These are phyloP conservation scores for Branchinecta lynchi DNA, from an alignment of 1,140 invertebrate genomes.

Conservation along the genomic window DNA sequence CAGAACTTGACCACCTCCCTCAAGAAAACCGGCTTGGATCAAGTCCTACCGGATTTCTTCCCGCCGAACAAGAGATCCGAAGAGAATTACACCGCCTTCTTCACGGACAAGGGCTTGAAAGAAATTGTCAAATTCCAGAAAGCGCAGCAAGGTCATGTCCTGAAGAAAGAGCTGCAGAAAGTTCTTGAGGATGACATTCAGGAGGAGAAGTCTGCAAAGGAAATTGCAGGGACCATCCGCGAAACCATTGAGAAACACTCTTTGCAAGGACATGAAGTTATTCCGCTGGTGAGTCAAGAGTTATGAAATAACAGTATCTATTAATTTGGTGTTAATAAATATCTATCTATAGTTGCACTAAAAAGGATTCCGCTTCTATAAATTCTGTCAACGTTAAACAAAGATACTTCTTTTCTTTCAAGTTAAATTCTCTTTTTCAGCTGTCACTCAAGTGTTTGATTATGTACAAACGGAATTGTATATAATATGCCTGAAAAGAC, in stretches of 20 bases:
- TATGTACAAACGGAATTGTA: no score
- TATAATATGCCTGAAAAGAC: no score
- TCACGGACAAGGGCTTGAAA: constrained; percentile 64
- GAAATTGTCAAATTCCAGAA: constrained; percentile 80
- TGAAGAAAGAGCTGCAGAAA: constrained; percentile 60
- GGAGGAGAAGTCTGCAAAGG: constrained; percentile 60
- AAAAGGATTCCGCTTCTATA: no score
- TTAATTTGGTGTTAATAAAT: no score
- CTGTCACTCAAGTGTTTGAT: no score
- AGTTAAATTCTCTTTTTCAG: no score
- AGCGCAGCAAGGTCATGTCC: constrained; percentile 60
- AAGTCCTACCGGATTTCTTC: constrained; percentile 82
- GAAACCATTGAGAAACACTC: constrained; percentile 63
- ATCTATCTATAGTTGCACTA: no score
- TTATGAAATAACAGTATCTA: background rate
- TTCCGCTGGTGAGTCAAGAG: constrained; percentile 37
- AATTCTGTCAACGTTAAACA: no score
- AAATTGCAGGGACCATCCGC: constrained; percentile 63
- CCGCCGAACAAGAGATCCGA: constrained; percentile 80
- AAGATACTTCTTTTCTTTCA: no score
- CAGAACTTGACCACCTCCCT: constrained; percentile 65
- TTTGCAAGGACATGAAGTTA: constrained; percentile 77
- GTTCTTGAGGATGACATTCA: constrained; percentile 60
- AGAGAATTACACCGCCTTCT: constrained; percentile 66
- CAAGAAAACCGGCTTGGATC: constrained; percentile 75